Base-by-base conservation (phyloP, 1,140 invertebrate genomes). In the Glossosoma conforme region DNA sequence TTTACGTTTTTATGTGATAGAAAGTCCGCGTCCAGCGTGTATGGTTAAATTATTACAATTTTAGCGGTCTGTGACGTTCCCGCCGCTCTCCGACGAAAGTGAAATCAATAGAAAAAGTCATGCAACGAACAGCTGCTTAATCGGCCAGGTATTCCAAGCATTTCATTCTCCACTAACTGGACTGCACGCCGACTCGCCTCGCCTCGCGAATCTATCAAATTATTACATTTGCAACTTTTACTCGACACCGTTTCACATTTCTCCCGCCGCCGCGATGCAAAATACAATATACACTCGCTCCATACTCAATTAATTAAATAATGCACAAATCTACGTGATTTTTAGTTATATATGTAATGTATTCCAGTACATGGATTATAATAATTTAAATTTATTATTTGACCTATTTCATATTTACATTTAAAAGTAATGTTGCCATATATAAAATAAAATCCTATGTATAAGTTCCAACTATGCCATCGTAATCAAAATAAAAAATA, bases 221-320 rank as follows among this genome's bases (percentile, higher is more conserved):
- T 30, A 46, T 42, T 52, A 45, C 42, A 46, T 44, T 54, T 42
- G 22, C 44, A 46, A 54, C 52, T 54, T 54, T 54, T 54, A 54
- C 52, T 47, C 28, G 28, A 5, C 11, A 10, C 14, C 44, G 44
- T 47, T 54, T 54, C 52, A 42, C 52, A 47, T 54, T 54, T 54
- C 44, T 54, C 28, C 19, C 3, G 18, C 2, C 19, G 15, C 18
- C 14, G 13, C 4, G 14, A 33, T 33, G 32, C 15, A 4, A n/a
- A n/a, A n/a, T n/a, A n/a, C n/a, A n/a, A n/a, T n/a, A n/a, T n/a
- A n/a, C n/a, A n/a, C n/a, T n/a, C n/a, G n/a, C n/a, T n/a, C n/a
- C n/a, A n/a, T n/a, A n/a, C n/a, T n/a, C n/a, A n/a, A n/a, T n/a
- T n/a, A n/a, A n/a, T n/a, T n/a, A n/a, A n/a, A n/a, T n/a, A n/a